Percentiles rank a stretch among this genome's conserved stretches.
Conservation (phyloP, 2,797 vertebrate species). For the Halcyon smyrnensis region DNA sequence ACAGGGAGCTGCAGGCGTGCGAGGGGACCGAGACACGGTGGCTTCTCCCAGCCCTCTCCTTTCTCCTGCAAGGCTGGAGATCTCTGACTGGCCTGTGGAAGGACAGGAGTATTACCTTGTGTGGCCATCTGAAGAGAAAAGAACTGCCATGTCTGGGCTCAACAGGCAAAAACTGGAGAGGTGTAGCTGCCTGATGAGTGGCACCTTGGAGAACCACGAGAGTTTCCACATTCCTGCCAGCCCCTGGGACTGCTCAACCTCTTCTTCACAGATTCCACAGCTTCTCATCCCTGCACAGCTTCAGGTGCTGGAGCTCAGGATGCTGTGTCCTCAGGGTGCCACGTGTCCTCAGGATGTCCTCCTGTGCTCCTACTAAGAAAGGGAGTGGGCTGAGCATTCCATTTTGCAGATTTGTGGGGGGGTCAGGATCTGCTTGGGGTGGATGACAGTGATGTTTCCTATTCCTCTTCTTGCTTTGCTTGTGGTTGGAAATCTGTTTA, state of each 20-base stretch:
- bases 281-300: neutral
- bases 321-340: neutral
- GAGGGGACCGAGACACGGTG: neutral
- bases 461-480: neutral
- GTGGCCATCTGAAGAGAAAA: neutral
- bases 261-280: neutral
- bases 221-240: neutral
- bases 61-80: neutral
- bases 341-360: neutral
- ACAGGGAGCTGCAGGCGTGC: neutral
- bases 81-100: neutral
- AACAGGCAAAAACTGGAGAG: rapidly evolving
- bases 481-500: neutral
- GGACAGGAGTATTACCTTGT: too few species aligned
- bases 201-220: neutral
- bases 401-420: neutral
- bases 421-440: neutral
- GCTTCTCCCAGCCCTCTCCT: neutral
- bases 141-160: neutral
- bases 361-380: neutral
- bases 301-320: neutral
- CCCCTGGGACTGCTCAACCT: neutral
- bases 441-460: neutral
- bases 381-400: neutral
- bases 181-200: neutral